Conservation (phyloP, 1,140 invertebrate genomes). For the Microplitis mediator region DNA sequence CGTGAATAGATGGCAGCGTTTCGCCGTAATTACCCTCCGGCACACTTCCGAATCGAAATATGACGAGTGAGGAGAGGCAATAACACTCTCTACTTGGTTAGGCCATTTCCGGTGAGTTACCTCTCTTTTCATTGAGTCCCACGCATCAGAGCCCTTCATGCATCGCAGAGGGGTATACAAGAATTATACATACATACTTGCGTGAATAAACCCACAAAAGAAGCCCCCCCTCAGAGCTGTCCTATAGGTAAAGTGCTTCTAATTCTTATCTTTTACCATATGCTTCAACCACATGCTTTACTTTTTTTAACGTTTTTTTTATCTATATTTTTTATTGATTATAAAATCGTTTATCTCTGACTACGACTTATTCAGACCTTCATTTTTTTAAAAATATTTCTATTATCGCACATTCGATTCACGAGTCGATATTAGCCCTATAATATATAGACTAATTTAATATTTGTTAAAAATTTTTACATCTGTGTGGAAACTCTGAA, state of each 20-base stretch:
- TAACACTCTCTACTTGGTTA: not conserved
- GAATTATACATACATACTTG: not conserved
- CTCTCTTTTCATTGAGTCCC: slow-evolving; percentile 34
- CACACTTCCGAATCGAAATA: slow-evolving; percentile 16
- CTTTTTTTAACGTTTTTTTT: slow-evolving; percentile 8
- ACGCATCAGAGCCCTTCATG: slow-evolving; percentile 47
- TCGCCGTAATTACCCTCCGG: slow-evolving; percentile 27
- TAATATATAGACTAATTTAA: too few species aligned
- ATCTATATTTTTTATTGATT: not conserved
- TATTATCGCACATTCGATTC: too few species aligned
- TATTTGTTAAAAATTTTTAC: too few species aligned
- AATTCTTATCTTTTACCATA: slow-evolving; percentile 46
- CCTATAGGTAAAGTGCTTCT: slow-evolving; percentile 24
- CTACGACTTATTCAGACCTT: not conserved
- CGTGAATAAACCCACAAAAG: not conserved
- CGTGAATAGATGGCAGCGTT: slow-evolving; percentile 5
- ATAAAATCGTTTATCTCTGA: not conserved
- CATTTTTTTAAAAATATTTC: too few species aligned
- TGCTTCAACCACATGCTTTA: slow-evolving; percentile 41
- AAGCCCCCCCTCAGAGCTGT: slow-evolving; percentile 56
- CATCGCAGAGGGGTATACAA: not conserved
- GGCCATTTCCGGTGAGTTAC: slow-evolving; percentile 55
- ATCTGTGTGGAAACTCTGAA: too few species aligned
- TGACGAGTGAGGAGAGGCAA: not conserved
- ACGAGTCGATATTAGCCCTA: too few species aligned